Base-by-base conservation (phyloP, 30 jellyfish, hydroid and myxozoan genomes). In the Catostylus mosaicus region DNA sequence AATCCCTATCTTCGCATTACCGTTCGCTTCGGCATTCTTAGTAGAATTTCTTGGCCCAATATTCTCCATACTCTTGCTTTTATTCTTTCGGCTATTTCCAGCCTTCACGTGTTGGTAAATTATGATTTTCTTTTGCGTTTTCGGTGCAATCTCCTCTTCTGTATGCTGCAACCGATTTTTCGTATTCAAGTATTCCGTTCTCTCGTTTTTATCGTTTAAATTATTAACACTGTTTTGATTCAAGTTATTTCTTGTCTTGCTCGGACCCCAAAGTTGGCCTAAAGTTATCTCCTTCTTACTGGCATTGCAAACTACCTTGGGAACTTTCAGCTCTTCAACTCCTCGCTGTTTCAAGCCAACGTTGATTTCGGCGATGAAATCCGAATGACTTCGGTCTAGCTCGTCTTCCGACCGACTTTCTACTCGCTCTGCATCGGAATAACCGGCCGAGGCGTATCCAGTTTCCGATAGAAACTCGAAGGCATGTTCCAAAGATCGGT, bases 391-490 rank as follows among this genome's bases (percentile, higher is more conserved):
- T 30, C 64, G 77, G 30, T 52, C 76, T 6, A 40, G 30, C 23
- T 66, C 84, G 48, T 80, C 72, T 1, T 67, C 80, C 10, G 73
- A 65, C 19, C 91, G 59, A 73, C 91, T 67, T 20, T 80, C 91
- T 33, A 67, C 83, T 22, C 83, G 57, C 16, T 80, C 91, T 1
- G 84, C 91, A 50, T 80, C 91, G 0, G 91, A 80, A 52, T 38
- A 34, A 3, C 91, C 91, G 29, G 84, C 91, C 0, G 91, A 80
- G 3, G 91, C 91, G 65, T 80, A 80, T 0, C 91, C 91, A 12
- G 91, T 80, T 51, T 80, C 91, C 0, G 91, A 80, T 23, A 80
- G 33, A 67, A 80, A 80, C 68, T 80, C 91, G 43, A 80, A 80
- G 46, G 91, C 91, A 46, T 80, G 91, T 1, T 80, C 91, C 19